Evolutionary conservation across 2,888 invertebrate species (phyloP).

Genomic region (Agrenia bidenticulata): DNA sequence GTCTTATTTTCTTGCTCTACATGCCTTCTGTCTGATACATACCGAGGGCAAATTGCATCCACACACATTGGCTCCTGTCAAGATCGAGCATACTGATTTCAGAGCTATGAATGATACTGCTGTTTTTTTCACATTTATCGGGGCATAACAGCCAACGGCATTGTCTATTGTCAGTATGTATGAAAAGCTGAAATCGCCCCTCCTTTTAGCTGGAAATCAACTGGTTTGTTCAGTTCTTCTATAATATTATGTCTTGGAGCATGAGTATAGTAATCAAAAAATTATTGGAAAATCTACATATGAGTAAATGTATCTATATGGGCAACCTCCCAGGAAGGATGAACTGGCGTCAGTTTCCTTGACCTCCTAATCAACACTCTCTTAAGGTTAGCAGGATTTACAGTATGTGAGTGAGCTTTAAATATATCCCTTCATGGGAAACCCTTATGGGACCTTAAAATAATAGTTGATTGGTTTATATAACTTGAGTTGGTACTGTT

Average conservation of each 20-base stretch:
- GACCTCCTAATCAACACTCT: constrained; percentile 22
- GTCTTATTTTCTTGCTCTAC: too few species aligned
- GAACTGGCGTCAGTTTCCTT: constrained; percentile 20
- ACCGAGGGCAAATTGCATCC: too few species aligned
- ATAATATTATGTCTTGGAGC: background rate
- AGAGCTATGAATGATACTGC: too few species aligned
- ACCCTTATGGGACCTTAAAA: too few species aligned
- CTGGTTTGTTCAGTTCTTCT: background rate
- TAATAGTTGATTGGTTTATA: too few species aligned
- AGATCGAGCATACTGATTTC: too few species aligned
- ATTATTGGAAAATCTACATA: constrained; percentile 7
- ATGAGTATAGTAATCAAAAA: constrained; percentile 1
- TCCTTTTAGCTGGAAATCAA: background rate
- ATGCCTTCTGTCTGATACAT: too few species aligned
- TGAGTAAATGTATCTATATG: background rate
- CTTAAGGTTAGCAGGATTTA: constrained; percentile 22
- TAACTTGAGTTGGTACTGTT: too few species aligned
- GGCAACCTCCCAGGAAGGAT: constrained; percentile 18
- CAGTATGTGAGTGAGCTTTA: background rate
- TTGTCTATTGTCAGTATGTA: background rate
- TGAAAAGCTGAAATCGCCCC: background rate
- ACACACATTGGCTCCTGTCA: too few species aligned
- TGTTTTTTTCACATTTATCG: too few species aligned
- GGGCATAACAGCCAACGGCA: too few species aligned
- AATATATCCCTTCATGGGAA: too few species aligned